phyloP scores from a whole-genome alignment of 1,140 invertebrate species.

The Cyrtorhinus lividipennis region DNA sequence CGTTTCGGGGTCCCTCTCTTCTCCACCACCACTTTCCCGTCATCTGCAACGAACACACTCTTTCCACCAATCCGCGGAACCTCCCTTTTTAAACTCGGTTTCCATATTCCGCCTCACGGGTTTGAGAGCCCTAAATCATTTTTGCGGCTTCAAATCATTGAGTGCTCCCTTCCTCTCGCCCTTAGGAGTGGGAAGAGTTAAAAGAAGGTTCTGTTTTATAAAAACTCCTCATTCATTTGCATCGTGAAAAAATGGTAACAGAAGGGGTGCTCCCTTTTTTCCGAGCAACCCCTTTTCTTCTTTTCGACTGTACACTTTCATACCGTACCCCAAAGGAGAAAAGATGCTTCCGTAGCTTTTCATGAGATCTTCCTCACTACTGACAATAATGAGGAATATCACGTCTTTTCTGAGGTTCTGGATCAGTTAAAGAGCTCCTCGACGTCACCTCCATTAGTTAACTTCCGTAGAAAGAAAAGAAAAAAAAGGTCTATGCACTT shows the following conservation, averaged over 20 bases:
- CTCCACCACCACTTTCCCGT: not conserved
- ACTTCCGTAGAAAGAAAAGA: too few relatives aligned
- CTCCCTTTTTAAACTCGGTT: not conserved
- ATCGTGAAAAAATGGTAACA: not conserved
- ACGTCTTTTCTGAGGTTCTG: too few relatives aligned
- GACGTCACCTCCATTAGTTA: too few relatives aligned
- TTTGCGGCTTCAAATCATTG: not conserved
- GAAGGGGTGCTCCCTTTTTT: not conserved
- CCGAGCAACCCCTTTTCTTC: not conserved
- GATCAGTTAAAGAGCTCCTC: too few relatives aligned
- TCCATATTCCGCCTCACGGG: conserved; percentile 8
- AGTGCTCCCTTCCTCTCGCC: not conserved
- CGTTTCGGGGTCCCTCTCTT: too few relatives aligned
- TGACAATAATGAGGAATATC: too few relatives aligned
- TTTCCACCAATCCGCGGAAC: not conserved
- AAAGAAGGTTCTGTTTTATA: not conserved
- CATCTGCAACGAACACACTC: not conserved
- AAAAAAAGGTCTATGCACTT: too few relatives aligned
- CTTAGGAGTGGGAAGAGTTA: too few relatives aligned
- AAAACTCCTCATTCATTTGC: not conserved
- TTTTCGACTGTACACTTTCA: too few relatives aligned
- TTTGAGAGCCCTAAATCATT: conserved; percentile 7
- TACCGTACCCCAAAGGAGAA: too few relatives aligned
- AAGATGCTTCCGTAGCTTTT: too few relatives aligned
- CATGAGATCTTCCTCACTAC: too few relatives aligned